A percentile compares a stretch with the other conserved stretches of the same genome.
Evolutionary conservation across 2,113 vertebrate species (phyloP).

Genomic region (Ammospiza caudacuta): DNA sequence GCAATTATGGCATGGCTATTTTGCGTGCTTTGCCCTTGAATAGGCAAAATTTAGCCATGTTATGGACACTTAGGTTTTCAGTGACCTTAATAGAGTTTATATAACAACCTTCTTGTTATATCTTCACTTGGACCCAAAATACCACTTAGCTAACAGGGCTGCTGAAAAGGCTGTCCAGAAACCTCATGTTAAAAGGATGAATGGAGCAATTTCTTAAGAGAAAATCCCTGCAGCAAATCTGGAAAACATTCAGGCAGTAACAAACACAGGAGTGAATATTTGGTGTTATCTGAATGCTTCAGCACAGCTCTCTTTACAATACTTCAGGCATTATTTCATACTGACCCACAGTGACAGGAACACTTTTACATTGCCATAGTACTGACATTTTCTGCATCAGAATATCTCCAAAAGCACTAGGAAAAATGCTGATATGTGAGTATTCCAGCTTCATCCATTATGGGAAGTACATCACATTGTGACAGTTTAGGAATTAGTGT

Average conservation of each 20-base stretch:
- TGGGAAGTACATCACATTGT: background rate
- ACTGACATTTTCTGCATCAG: background rate
- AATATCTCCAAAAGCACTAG: background rate
- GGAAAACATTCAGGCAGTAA: background rate
- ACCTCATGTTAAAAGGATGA: background rate
- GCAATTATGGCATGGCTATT: background rate
- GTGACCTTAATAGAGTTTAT: background rate
- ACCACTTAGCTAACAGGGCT: background rate
- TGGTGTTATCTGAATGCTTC: background rate
- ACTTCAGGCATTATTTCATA: background rate
- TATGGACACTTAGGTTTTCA: background rate
- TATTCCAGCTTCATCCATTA: background rate
- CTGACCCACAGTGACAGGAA: background rate
- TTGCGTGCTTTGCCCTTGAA: background rate
- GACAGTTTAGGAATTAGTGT: constrained; percentile 4
- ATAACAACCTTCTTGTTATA: fast-evolving
- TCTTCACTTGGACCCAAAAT: background rate
- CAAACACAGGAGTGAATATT: background rate
- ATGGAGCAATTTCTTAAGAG: background rate
- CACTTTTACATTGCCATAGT: background rate
- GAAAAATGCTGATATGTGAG: background rate
- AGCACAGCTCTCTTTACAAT: background rate
- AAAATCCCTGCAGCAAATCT: background rate
- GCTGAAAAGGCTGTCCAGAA: background rate
- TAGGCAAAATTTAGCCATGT: background rate